These are phyloP conservation scores for human (Homo sapiens) DNA, from an alignment of 2,113 vertebrate genomes.

Conservation along the genomic window GRCh38 chr15:58013501-58014000, in stretches of 20 bases:
- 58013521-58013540: not conserved
- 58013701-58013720: too few species aligned
- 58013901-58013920: conserved; percentile 94
- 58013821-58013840: not conserved
- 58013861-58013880: conserved; percentile 93
- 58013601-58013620: too few species aligned
- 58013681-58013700: too few species aligned
- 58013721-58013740: too few species aligned
- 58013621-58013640: too few species aligned
- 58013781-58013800: rapidly evolving
- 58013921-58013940: conserved; percentile 97
- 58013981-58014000: conserved; percentile 97
- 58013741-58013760: too few species aligned
- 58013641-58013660: too few species aligned
- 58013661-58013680: too few species aligned
- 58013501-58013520: not conserved
- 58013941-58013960: conserved; percentile 94
- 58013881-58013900: conserved; percentile 96
- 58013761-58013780: not conserved
- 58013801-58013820: not conserved
- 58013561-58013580: too few species aligned
- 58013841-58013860: conserved; percentile 88
- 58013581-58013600: too few species aligned
- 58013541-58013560: not conserved
- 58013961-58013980: conserved; percentile 95